phyloP scores from a whole-genome alignment of 92 coral and sea anemone genomes.

The Zoanthus gigantus region DNA sequence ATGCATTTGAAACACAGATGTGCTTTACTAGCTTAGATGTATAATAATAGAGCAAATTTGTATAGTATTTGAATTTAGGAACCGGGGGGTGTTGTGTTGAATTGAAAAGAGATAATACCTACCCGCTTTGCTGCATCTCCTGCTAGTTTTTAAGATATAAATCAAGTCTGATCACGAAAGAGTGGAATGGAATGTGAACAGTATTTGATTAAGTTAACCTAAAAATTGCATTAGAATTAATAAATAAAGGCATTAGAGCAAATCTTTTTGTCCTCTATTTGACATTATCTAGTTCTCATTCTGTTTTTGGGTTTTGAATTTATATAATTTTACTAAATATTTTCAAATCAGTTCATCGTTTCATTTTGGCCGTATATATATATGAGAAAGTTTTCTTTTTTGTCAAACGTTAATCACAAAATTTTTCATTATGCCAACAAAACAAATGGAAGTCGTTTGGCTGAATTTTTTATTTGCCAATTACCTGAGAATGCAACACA shows the following conservation, averaged over 20 bases:
- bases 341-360: no score
- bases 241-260: background rate
- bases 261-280: background rate
- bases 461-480: background rate
- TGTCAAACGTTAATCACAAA: constrained; percentile 18
- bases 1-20: background rate
- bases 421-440: background rate
- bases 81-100: constrained; percentile 28
- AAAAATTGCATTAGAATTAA: background rate
- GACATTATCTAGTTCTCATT: background rate
- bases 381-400: background rate
- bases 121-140: background rate
- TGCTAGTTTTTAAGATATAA: constrained; percentile 2
- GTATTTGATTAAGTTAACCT: constrained; percentile 19
- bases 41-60: constrained; percentile 1
- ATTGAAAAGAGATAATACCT: constrained; percentile 22
- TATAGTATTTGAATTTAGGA: constrained; percentile 3
- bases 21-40: background rate
- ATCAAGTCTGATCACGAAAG: constrained; percentile 42
- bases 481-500: background rate
- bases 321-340: no score
- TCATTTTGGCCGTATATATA: no score
- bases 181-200: background rate
- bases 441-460: background rate
- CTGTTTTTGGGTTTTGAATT: background rate